Evolutionary conservation across 1,140 invertebrate genomes (phyloP), one percentile per base, ranked within the genome.

Genomic region (Olivierus martensii): DNA sequence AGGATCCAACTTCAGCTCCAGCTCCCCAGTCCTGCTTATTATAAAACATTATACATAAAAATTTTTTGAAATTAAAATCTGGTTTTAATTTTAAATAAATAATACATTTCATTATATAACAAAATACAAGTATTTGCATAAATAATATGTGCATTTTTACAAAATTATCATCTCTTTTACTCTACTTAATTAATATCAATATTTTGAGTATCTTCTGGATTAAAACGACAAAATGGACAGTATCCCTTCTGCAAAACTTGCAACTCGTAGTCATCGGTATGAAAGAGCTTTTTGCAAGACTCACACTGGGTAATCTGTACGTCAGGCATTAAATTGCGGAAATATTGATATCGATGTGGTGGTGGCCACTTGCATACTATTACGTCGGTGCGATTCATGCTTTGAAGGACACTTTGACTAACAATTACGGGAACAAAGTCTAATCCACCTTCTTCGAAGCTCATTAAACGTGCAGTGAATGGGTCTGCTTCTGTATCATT

Each of bases 231-330:
- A 70, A 94, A 96, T 1, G 91, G 89, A 72, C 94, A 99, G 61
- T 84, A 75, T 0, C 88, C 87, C 62, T 88, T 84, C 64, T 89
- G 87, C 41, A 97, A 74, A 42, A 89, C 72, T 66, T 95, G 88
- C 60, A 96, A 74, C 72, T 97, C 92, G 71, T 84, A 95, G 68
- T 99, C 94, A 71, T 98, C 94, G n/a, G 84, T 80, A 69, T 97
- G 91, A 69, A 97, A 98, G 38, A 94, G 72, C 90, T 97, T 87
- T 59, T 87, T 80, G 72, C 95, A 99, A 43, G 79, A 78, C 36
- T 79, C 73, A 67, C 95, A 99, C 55, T 81, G 77, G 9, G 81
- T 83, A 1, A 97, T 80, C 54, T 87, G 83, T 41, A 98, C 75
- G 70, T 96, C 93, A 1, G 92, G 85, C 66, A 99, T 75, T 46